Base-by-base conservation (phyloP, 1,140 invertebrate genomes). In the Polyergus mexicanus region DNA sequence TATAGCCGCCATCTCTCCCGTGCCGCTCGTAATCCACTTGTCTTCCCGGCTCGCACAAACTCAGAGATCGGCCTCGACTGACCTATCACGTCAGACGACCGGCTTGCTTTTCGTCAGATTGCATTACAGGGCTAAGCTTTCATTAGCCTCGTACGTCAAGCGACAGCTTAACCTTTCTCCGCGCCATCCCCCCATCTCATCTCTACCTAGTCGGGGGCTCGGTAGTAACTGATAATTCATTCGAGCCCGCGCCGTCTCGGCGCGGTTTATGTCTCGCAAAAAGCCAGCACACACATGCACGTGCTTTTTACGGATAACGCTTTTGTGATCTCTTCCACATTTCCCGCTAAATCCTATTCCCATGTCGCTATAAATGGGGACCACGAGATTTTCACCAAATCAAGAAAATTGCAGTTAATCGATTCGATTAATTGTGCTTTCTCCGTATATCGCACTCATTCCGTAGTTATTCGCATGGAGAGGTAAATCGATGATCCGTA, bases 121-220 rank as follows among this genome's bases (percentile, higher is more conserved):
- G 92, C 87, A 92, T 92, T 92, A 92, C 91, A 87, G 54, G 81
- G 89, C 86, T 92, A 92, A 92, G 89, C 92, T 92, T 92, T 92
- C 89, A 92, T 92, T 92, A 92, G 90, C 91, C 89, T 90, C 88
- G 90, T 89, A 90, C 75, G 87, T 86, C 86, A 92, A 90, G 89
- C 91, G 91, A 84, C 87, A 92, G 91, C 91, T 92, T 92, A 92
- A 92, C 91, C 91, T 92, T 89, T 92, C 90, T 80, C 89, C 69
- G 78, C 69, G 78, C 74, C 69, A n/a, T 80, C n/a, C 63, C 56
- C n/a, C n/a, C 16, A 13, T 19, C 47, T 11, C 56, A 51, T 51
- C 35, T 65, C 86, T 19, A 51, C 25, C 22, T 38, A 51, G 1
- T 22, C 65, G 38, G 19, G 19, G 10, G 65, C 54, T 68, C 72